Conservation (phyloP, 2,113 vertebrate species). For the Sakesphorus luctuosus region DNA sequence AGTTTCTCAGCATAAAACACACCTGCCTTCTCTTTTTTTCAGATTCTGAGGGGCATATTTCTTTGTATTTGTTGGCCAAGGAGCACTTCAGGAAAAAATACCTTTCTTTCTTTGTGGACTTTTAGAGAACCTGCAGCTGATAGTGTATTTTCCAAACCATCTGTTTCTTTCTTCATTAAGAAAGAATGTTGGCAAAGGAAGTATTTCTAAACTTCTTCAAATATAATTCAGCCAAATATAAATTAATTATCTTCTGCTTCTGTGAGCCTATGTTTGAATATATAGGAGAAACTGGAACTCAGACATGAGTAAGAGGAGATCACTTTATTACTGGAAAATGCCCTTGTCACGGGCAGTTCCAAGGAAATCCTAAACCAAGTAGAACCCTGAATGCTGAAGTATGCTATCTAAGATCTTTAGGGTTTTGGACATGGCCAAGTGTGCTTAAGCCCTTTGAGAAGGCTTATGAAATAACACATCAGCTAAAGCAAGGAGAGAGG, state of each 20-base stretch:
- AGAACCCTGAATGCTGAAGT: background rate
- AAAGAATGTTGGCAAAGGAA: background rate
- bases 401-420: background rate
- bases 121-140: background rate
- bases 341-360: background rate
- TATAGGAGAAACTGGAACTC: background rate
- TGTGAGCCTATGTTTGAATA: background rate
- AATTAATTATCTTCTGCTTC: conserved; percentile 1
- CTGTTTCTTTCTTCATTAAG: background rate
- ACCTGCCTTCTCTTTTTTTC: background rate
- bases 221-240: conserved; percentile 10
- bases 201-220: background rate
- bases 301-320: background rate
- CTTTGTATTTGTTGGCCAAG: background rate
- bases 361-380: background rate
- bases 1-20: background rate
- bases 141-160: background rate
- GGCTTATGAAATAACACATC: background rate
- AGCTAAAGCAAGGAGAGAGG: background rate
- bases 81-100: background rate
- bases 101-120: background rate
- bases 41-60: background rate
- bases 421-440: background rate
- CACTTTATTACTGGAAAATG: background rate
- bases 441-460: background rate